Evolutionary conservation across 2,113 vertebrate species (phyloP), one percentile per base, ranked within the genome.

Genomic region (Oryzias javanicus): DNA sequence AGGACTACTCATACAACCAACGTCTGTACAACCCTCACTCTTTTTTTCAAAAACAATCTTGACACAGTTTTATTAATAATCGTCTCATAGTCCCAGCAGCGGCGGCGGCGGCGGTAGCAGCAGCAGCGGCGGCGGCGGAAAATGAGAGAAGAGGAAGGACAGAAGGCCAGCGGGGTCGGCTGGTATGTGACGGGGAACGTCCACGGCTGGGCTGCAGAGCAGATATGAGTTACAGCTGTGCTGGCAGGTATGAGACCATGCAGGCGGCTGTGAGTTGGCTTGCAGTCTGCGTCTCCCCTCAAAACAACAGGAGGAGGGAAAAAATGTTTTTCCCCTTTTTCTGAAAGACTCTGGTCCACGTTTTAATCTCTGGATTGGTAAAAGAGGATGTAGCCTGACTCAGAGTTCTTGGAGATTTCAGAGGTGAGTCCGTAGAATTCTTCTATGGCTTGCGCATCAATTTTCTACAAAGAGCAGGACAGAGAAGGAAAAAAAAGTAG

Each of bases 351-450:
- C 3, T 4, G 54, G 59, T 64, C 82, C 70, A 62, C 75, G 60
- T 69, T 35, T 94, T 91, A 98, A 88, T 98, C 96, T 92, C 96
- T 95, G 79, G 96, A 98, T 85, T 98, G 96, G 88, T 98, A 97
- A 87, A 98, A 98, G 90, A 98, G 94, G 91, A 98, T 98, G 89
- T 98, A 98, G 81, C 96, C 96, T 16, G 96, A 98, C 86, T 98
- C 96, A 0, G 96, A 98, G 90, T 98, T 98, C 91, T 98, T 98
- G 86, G 96, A 98, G 92, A 98, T 98, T 86, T 98, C 96, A 66
- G 96, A 98, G 0, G 96, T 98, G 84, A 98, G 92, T 60, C 96
- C 96, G 54, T 98, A 98, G 91, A 98, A 98, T 89, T 98, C 96
- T 77, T 98, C 96, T 81, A 98, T 98, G 85, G 96, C 96, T 92